Conservation (phyloP, 2,797 vertebrate species). For the Alfaro cultratus region DNA sequence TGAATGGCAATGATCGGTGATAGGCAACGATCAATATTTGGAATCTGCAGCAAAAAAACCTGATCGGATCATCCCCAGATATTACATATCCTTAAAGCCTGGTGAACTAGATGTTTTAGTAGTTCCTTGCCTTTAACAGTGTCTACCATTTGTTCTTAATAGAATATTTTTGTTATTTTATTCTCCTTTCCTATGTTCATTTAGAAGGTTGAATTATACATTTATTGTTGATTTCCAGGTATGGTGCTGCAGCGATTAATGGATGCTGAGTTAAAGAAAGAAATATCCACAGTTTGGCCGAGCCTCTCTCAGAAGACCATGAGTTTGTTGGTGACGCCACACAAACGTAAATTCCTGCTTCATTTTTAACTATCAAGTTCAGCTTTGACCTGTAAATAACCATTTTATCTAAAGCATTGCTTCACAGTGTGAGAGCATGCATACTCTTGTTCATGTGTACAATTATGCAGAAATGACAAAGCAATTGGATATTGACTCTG, state of each 20-base stretch:
- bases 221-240: constrained; percentile 64
- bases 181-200: neutral
- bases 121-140: neutral
- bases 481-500: neutral
- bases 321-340: constrained; percentile 93
- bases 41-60: no score
- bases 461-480: neutral
- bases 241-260: constrained; percentile 89
- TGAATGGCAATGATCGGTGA: no score
- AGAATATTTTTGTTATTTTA: neutral
- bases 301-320: constrained; percentile 93
- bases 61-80: neutral
- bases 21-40: no score
- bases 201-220: neutral
- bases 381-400: neutral
- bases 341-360: constrained; percentile 85
- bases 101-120: neutral
- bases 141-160: neutral
- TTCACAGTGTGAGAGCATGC: neutral
- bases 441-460: neutral
- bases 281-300: constrained; percentile 91
- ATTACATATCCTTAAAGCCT: neutral
- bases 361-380: neutral
- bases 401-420: neutral
- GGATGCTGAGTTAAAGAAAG: constrained; percentile 91